Evolutionary conservation across 2,888 invertebrate genomes (phyloP).

Genomic region (Asteroscopus sphinx): DNA sequence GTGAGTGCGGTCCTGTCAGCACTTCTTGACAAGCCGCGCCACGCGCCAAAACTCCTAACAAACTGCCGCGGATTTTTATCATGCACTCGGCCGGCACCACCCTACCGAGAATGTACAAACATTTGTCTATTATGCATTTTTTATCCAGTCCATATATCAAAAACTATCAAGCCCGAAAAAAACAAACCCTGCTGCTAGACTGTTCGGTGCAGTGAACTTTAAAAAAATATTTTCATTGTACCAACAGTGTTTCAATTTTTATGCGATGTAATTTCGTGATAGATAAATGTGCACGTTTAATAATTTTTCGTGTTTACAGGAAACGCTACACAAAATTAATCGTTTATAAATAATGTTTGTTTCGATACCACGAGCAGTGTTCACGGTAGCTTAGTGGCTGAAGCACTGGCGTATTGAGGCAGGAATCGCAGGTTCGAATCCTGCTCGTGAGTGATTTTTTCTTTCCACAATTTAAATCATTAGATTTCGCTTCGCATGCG

Average conservation of each 20-base stretch:
- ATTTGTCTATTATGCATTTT: conserved; percentile 76
- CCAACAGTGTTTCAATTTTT: conserved; percentile 57
- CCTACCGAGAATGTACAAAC: conserved; percentile 69
- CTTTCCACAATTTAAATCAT: too few species aligned
- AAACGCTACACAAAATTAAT: conserved; percentile 24
- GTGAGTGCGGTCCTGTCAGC: conserved; percentile 57
- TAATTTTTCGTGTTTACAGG: conserved; percentile 35
- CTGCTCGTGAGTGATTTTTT: too few species aligned
- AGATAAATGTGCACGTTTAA: conserved; percentile 47
- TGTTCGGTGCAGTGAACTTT: conserved; percentile 72
- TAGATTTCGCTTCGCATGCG: too few species aligned
- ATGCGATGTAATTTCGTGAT: conserved; percentile 53
- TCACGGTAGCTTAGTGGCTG: too few species aligned
- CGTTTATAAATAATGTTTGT: too few species aligned
- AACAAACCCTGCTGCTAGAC: conserved; percentile 73
- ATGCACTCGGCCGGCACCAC: conserved; percentile 62
- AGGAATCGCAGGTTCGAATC: too few species aligned
- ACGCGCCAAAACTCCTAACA: conserved; percentile 71
- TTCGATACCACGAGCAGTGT: too few species aligned
- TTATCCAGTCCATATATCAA: conserved; percentile 75
- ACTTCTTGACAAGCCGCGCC: conserved; percentile 58
- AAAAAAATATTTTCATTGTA: conserved; percentile 66
- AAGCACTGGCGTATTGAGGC: too few species aligned
- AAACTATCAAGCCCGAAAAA: conserved; percentile 74
- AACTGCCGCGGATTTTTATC: conserved; percentile 75